A percentile compares a stretch with the other conserved stretches of the same genome.
Conservation (phyloP, 2,113 vertebrate genomes). For the Oenanthe oenanthe region DNA sequence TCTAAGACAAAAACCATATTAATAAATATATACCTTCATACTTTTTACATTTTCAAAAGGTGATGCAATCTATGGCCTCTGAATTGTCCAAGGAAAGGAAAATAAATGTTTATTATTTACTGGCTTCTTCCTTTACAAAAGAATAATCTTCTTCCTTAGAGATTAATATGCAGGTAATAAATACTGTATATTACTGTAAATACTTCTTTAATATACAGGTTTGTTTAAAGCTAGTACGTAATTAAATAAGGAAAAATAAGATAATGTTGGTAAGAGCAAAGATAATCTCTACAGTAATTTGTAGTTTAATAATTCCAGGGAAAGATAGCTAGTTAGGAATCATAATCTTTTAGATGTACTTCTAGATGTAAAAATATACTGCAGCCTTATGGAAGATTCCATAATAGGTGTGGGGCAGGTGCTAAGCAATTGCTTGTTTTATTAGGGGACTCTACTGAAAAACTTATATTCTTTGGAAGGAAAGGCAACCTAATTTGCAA, state of each 20-base stretch:
- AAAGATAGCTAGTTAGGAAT: not conserved
- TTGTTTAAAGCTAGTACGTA: not conserved
- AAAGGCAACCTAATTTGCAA: not conserved
- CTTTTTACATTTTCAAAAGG: not conserved
- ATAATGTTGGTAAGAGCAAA: not conserved
- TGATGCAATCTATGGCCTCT: not conserved
- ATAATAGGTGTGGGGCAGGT: not conserved
- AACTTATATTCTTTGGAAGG: not conserved
- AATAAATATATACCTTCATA: not conserved
- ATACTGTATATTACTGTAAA: not conserved
- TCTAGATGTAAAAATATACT: rapidly evolving
- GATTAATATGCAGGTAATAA: not conserved
- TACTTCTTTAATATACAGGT: not conserved
- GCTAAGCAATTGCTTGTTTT: not conserved
- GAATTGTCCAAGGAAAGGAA: not conserved
- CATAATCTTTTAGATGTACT: not conserved
- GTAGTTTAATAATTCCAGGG: not conserved
- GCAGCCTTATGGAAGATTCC: not conserved
- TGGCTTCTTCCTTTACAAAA: not conserved
- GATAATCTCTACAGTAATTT: not conserved
- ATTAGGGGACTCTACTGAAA: not conserved
- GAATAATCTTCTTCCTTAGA: not conserved
- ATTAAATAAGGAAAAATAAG: not conserved
- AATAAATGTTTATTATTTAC: not conserved
- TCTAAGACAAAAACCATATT: not conserved